Evolutionary conservation across 2,888 invertebrate species (phyloP).

Genomic region (Siphonodentalium dalli): DNA sequence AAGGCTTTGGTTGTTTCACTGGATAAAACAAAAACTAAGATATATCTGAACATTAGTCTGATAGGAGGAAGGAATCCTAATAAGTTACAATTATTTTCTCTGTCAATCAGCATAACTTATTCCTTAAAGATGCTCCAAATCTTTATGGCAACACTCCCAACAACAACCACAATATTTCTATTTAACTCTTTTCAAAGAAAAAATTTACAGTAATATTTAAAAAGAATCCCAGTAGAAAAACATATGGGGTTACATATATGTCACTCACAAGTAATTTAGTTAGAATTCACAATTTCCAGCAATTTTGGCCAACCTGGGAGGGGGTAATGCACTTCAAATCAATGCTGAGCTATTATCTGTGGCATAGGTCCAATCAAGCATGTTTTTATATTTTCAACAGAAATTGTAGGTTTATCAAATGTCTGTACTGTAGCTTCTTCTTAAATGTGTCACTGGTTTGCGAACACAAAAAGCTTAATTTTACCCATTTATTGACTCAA

Average conservation of each 20-base stretch:
- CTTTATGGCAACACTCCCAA: not conserved
- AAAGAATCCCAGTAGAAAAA: not conserved
- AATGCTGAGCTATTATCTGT: too few relatives aligned
- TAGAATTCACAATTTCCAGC: too few relatives aligned
- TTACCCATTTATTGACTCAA: too few relatives aligned
- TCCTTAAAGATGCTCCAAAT: not conserved
- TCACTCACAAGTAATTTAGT: not conserved
- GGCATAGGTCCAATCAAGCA: too few relatives aligned
- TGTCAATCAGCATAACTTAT: not conserved
- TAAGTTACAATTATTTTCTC: not conserved
- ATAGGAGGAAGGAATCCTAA: not conserved
- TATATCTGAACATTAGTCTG: not conserved
- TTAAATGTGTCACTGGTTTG: too few relatives aligned
- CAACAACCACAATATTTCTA: not conserved
- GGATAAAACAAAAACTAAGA: conserved; percentile 11
- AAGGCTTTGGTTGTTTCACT: conserved; percentile 55
- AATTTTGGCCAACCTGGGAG: too few relatives aligned
- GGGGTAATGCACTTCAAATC: too few relatives aligned
- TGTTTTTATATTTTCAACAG: too few relatives aligned
- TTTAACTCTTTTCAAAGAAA: not conserved
- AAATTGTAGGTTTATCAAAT: too few relatives aligned
- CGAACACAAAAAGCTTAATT: too few relatives aligned
- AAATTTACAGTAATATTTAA: not conserved
- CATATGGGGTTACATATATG: not conserved
- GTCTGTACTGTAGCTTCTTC: too few relatives aligned